Evolutionary conservation across 2,797 vertebrate species (phyloP).

Genomic region (Alectoris magna): DNA sequence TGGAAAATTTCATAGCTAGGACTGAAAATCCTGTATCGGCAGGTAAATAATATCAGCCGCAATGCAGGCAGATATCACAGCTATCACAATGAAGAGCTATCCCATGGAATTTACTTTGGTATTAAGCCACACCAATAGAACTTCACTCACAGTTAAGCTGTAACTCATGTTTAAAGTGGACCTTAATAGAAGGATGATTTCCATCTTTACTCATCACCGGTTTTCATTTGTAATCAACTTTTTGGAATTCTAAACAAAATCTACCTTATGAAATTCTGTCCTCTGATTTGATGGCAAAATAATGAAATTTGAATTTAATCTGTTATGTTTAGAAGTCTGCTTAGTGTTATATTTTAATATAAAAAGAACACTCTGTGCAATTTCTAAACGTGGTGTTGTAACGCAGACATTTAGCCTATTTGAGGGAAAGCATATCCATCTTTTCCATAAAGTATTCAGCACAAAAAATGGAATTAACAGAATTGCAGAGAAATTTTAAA

Average conservation of each 20-base stretch:
- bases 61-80: background rate
- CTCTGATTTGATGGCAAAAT: background rate
- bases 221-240: slow-evolving; percentile 1
- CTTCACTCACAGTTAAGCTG: background rate
- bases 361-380: background rate
- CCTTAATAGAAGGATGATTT: background rate
- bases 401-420: background rate
- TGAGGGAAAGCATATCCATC: background rate
- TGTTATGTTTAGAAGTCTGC: background rate
- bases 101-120: background rate
- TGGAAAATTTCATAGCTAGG: background rate
- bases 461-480: background rate
- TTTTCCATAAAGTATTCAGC: background rate
- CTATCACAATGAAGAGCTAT: background rate
- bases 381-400: background rate
- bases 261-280: slow-evolving; percentile 4
- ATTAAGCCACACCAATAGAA: slow-evolving; percentile 17
- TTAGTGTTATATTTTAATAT: background rate
- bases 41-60: background rate
- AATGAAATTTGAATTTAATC: background rate
- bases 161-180: background rate
- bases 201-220: background rate
- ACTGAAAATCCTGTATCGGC: background rate
- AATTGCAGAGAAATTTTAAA: background rate
- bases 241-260: slow-evolving; percentile 37